Evolutionary conservation across 2,797 vertebrate genomes (phyloP).

Genomic region (Propithecus deckenii): DNA sequence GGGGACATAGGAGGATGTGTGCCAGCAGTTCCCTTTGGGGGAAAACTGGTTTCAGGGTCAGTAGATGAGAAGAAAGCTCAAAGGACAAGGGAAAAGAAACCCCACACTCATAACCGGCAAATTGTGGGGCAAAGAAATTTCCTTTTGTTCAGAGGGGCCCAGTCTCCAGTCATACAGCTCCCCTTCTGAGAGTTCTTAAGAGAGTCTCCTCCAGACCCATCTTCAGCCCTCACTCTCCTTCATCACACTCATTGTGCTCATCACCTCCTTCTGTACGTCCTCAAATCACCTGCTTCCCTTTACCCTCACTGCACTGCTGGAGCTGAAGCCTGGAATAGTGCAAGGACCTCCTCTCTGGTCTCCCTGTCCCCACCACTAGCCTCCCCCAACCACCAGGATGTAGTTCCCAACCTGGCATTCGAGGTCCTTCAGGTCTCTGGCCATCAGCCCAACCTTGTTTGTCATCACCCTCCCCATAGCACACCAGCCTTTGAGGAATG

Average conservation of each 20-base stretch:
- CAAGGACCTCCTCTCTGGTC: neutral
- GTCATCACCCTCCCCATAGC: neutral
- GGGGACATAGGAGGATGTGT: neutral
- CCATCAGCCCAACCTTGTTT: neutral
- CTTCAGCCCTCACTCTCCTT: neutral
- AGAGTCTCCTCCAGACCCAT: too few relatives aligned
- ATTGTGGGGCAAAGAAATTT: neutral
- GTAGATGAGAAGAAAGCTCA: neutral
- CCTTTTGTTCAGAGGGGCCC: neutral
- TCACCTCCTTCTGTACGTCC: neutral
- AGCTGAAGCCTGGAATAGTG: neutral
- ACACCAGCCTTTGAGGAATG: neutral
- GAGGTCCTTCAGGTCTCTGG: neutral
- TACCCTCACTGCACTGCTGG: neutral
- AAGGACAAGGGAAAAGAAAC: neutral
- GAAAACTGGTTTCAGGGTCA: neutral
- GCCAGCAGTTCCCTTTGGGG: neutral
- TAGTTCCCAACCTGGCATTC: neutral
- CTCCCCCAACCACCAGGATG: neutral
- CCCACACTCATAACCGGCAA: neutral
- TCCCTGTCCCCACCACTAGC: accelerated
- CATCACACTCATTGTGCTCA: accelerated
- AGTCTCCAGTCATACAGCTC: neutral
- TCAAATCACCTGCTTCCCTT: neutral
- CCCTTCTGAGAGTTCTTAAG: neutral